Evolutionary conservation across 2,888 invertebrate species (phyloP).

Genomic region (Blera fallax): DNA sequence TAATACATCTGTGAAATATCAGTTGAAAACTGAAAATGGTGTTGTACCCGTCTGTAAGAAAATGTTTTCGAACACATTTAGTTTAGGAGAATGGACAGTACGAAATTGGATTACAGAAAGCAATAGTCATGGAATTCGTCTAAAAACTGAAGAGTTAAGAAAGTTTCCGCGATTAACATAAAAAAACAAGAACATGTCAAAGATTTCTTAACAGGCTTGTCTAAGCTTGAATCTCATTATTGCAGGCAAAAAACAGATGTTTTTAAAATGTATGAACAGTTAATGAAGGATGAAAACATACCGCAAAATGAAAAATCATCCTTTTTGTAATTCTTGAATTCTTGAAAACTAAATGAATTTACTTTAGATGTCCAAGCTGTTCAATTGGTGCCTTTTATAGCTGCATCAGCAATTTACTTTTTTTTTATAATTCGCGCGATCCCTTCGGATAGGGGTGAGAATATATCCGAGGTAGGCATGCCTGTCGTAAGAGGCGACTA

Average conservation of each 20-base stretch:
- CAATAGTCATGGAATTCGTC: slow-evolving; percentile 2
- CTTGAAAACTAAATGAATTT: background rate
- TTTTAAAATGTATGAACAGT: slow-evolving; percentile 4
- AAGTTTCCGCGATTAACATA: background rate
- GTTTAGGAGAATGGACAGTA: slow-evolving; percentile 19
- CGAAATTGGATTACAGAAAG: slow-evolving; percentile 24
- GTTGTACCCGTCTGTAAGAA: slow-evolving; percentile 22
- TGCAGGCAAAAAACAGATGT: slow-evolving; percentile 3
- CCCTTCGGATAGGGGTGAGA: no score
- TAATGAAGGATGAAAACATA: background rate
- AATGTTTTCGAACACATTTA: slow-evolving; percentile 31
- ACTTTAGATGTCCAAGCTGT: background rate
- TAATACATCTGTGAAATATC: slow-evolving; percentile 29
- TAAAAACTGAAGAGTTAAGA: background rate
- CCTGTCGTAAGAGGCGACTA: no score
- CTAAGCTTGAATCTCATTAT: slow-evolving; percentile 17
- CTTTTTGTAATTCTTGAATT: background rate
- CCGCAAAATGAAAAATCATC: background rate
- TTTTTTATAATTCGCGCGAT: no score
- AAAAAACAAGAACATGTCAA: slow-evolving; percentile 18
- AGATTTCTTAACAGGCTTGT: slow-evolving; percentile 16
- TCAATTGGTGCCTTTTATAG: background rate
- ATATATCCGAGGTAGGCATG: no score
- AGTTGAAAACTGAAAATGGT: slow-evolving; percentile 18
- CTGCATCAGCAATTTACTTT: background rate